Conservation (phyloP, 2,888 invertebrate genomes). For the Andrena trimmerana region DNA sequence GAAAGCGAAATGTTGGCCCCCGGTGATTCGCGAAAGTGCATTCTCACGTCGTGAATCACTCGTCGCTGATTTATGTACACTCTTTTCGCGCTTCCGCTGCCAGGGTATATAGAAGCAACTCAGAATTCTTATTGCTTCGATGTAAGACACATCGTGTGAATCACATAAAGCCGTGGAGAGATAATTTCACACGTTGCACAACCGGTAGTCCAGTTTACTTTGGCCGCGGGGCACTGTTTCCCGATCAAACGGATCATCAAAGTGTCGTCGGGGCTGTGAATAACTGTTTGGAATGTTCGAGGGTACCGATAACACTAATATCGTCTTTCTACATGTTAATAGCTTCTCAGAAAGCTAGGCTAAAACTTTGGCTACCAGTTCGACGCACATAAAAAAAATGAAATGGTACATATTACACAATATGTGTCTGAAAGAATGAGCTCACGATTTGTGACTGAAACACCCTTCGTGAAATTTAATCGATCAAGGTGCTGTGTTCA, state of each 20-base stretch:
- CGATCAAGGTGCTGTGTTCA: no score
- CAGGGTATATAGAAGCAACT: not conserved
- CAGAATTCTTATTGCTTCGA: not conserved
- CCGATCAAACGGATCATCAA: not conserved
- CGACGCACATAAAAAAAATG: no score
- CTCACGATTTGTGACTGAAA: no score
- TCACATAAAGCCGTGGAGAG: constrained; percentile 5
- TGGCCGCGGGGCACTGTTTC: not conserved
- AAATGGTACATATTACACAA: no score
- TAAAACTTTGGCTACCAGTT: no score
- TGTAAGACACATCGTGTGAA: not conserved
- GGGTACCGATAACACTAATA: not conserved
- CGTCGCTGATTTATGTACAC: constrained; percentile 24
- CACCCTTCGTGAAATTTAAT: no score
- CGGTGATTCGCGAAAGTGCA: constrained; percentile 20
- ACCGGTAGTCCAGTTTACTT: constrained; percentile 34
- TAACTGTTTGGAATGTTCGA: not conserved
- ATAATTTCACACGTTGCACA: constrained; percentile 25
- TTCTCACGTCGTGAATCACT: constrained; percentile 47
- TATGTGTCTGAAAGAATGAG: no score
- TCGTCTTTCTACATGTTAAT: not conserved
- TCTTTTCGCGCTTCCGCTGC: constrained; percentile 3
- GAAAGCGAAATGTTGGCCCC: constrained; percentile 18
- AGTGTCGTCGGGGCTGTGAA: not conserved
- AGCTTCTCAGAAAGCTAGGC: no score